These are phyloP conservation scores for Larimichthys crocea DNA, from an alignment of 2,113 vertebrate species.

Conservation along the genomic window DNA sequence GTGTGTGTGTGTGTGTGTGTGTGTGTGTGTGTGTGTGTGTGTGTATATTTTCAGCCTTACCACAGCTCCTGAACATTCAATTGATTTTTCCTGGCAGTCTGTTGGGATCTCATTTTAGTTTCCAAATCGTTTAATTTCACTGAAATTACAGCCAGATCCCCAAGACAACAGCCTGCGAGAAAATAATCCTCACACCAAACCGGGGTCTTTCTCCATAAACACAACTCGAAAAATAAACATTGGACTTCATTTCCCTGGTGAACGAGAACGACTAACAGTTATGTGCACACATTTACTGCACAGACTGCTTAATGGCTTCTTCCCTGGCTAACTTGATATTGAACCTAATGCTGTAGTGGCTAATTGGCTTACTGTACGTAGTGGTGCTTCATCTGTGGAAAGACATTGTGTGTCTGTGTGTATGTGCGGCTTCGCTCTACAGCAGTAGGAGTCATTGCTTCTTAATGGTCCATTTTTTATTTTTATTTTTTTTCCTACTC, in stretches of 20 bases:
- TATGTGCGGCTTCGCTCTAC: slow-evolving; percentile 41
- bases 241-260: slow-evolving; percentile 15
- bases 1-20: not conserved
- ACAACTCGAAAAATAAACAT: slow-evolving; percentile 26
- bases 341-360: slow-evolving; percentile 41
- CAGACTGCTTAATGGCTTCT: slow-evolving; percentile 37
- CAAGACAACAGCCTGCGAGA: slow-evolving; percentile 53
- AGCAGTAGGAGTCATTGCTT: slow-evolving; percentile 59
- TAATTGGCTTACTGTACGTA: slow-evolving; percentile 63
- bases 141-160: slow-evolving; percentile 62
- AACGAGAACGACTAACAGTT: slow-evolving; percentile 21
- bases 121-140: slow-evolving; percentile 59
- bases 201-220: slow-evolving; percentile 20
- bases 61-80: slow-evolving; percentile 24
- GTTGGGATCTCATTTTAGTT: slow-evolving; percentile 66
- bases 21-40: not conserved
- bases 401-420: slow-evolving; percentile 16
- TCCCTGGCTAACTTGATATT: slow-evolving; percentile 48
- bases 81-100: slow-evolving; percentile 59
- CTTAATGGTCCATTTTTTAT: slow-evolving; percentile 55
- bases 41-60: not conserved
- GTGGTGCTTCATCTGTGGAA: slow-evolving; percentile 56
- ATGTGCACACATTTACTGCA: slow-evolving; percentile 19
- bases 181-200: slow-evolving; percentile 45
- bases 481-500: slow-evolving; percentile 9